These are phyloP conservation scores for Pocillopora damicornis DNA, from an alignment of 64 coral and sea anemone species.

Conservation along the genomic window DNA sequence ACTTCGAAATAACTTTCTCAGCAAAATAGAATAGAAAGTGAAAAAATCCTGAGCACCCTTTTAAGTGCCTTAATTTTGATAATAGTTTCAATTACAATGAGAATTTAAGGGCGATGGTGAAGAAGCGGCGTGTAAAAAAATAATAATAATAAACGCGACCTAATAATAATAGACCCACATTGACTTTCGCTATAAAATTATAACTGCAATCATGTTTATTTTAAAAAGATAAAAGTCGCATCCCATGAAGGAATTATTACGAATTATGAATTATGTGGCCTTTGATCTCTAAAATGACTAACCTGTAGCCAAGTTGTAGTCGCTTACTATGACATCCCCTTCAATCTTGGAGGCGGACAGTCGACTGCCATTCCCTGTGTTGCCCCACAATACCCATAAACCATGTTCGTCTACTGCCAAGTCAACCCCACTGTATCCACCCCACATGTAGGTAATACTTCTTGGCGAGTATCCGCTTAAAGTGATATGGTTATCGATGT, in stretches of 20 bases:
- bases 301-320: neutral
- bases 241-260: neutral
- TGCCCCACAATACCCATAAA: slow-evolving; percentile 33
- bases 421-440: slow-evolving; percentile 39
- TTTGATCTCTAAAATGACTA: neutral
- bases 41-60: no score
- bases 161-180: no score
- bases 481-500: slow-evolving; percentile 22
- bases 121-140: no score
- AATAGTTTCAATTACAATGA: no score
- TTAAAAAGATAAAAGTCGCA: neutral
- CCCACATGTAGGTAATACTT: slow-evolving; percentile 9
- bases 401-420: slow-evolving; percentile 48
- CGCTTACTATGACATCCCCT: neutral
- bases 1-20: neutral
- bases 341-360: slow-evolving; percentile 20
- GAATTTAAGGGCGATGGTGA: no score
- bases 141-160: no score
- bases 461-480: slow-evolving; percentile 10
- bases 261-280: neutral
- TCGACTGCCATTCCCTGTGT: neutral
- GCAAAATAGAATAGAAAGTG: neutral
- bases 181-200: no score
- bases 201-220: no score
- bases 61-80: no score